These are phyloP conservation scores for Clarias magur DNA, from an alignment of 2,113 vertebrate genomes.

Conservation along the genomic window DNA sequence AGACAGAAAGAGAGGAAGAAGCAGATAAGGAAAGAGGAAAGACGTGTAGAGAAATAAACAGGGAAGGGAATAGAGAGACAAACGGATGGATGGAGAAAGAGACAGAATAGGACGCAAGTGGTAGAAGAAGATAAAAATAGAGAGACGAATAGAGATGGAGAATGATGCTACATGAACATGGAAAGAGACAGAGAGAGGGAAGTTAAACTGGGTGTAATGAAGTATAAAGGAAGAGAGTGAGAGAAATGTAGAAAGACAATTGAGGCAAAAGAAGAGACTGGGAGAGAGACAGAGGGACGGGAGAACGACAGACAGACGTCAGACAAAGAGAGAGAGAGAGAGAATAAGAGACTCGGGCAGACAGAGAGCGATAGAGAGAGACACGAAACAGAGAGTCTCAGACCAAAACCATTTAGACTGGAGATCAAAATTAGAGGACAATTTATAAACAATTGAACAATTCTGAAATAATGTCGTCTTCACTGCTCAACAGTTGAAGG, in stretches of 20 bases:
- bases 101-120: background rate
- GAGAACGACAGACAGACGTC: background rate
- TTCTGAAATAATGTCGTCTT: too few relatives aligned
- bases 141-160: background rate
- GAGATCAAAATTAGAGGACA: too few relatives aligned
- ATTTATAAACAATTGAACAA: too few relatives aligned
- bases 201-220: background rate
- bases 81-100: background rate
- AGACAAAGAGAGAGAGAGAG: too few relatives aligned
- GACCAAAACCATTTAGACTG: too few relatives aligned
- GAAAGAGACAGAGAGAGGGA: background rate
- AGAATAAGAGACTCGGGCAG: too few relatives aligned
- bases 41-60: background rate
- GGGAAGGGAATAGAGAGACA: background rate
- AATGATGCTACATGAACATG: background rate
- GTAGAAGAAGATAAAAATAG: background rate
- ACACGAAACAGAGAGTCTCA: too few relatives aligned
- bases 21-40: too few relatives aligned
- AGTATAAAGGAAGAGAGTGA: background rate
- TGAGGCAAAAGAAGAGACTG: background rate
- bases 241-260: background rate
- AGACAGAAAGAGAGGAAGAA: background rate
- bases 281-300: conserved; percentile 23
- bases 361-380: too few relatives aligned
- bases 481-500: too few relatives aligned